A percentile compares a stretch with the other conserved stretches of the same genome.
phyloP scores from a whole-genome alignment of 37 sponge, comb jelly and placozoan genomes.

The Mnemiopsis leidyi region DNA sequence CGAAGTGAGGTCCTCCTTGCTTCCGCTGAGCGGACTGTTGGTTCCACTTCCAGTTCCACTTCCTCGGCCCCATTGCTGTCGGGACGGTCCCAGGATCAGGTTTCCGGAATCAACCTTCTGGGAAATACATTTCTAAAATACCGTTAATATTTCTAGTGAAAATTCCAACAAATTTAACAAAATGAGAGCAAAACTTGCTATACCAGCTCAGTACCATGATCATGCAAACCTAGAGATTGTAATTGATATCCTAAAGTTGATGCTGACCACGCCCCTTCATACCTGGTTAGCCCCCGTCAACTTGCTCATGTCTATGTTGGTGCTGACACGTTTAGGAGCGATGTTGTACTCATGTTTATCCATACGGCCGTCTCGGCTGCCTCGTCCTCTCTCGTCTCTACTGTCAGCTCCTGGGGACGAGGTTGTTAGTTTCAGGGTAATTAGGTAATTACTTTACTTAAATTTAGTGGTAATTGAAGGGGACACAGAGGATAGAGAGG shows the following conservation, averaged over 20 bases:
- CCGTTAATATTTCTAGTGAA: constrained; percentile 25
- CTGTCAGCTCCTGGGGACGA: background rate
- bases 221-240: too few relatives aligned
- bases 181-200: too few relatives aligned
- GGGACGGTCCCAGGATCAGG: background rate
- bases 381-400: constrained; percentile 26
- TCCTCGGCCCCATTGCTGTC: constrained; percentile 15
- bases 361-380: constrained; percentile 18
- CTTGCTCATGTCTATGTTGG: constrained; percentile 10
- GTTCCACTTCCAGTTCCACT: constrained; percentile 61
- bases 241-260: too few relatives aligned
- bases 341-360: background rate
- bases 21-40: constrained; percentile 56
- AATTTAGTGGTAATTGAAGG: too few relatives aligned
- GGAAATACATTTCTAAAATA: constrained; percentile 29
- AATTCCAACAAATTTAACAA: too few relatives aligned
- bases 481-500: too few relatives aligned
- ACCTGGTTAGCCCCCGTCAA: background rate
- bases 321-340: background rate
- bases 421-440: background rate
- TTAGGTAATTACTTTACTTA: too few relatives aligned
- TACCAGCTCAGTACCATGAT: too few relatives aligned
- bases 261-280: too few relatives aligned
- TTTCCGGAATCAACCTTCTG: constrained; percentile 11
- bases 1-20: constrained; percentile 59